Evolutionary conservation across 2,797 vertebrate genomes (phyloP).

Genomic region (Passerculus sandwichensis): DNA sequence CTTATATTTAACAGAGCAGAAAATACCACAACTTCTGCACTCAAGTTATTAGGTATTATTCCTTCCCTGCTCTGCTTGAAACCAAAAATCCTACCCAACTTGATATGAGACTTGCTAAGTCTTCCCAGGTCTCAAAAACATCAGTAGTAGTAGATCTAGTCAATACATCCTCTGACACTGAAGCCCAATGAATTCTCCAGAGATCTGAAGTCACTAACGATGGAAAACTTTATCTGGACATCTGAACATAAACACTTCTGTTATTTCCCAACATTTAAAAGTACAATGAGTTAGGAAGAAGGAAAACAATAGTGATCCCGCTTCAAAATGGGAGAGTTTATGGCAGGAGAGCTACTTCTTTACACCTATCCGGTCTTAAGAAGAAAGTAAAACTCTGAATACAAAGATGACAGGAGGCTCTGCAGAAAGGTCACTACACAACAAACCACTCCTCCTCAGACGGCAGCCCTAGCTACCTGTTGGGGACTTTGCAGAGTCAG

Average conservation of each 20-base stretch:
- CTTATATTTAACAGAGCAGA: background rate
- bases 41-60: background rate
- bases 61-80: background rate
- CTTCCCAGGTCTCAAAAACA: background rate
- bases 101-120: background rate
- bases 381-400: background rate
- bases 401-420: background rate
- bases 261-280: constrained; percentile 38
- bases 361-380: background rate
- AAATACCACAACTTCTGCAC: background rate
- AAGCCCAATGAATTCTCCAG: constrained; percentile 7
- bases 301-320: background rate
- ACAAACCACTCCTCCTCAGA: background rate
- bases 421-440: background rate
- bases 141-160: background rate
- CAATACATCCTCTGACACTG: background rate
- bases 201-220: background rate
- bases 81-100: background rate
- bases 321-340: background rate
- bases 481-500: background rate
- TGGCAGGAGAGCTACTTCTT: background rate
- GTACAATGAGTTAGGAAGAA: background rate
- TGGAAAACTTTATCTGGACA: constrained; percentile 11
- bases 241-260: constrained; percentile 27
- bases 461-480: background rate